A percentile compares a stretch with the other conserved stretches of the same genome.
Conservation (phyloP, 1,140 invertebrate genomes). For the Macrotrachela quadricornifera region DNA sequence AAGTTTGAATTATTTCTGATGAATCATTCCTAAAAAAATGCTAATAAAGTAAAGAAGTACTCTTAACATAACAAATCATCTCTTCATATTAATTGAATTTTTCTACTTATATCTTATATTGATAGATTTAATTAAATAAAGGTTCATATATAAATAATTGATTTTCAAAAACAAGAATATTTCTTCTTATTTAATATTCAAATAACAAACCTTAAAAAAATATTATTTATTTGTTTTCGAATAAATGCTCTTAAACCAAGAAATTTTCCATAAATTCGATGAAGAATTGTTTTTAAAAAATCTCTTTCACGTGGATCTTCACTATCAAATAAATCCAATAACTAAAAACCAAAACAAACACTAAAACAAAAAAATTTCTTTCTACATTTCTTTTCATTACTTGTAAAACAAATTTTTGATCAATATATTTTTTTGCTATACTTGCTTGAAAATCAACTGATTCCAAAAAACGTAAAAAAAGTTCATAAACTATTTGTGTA, state of each 20-base stretch:
- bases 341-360: too few species aligned
- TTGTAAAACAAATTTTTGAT: constrained; percentile 88
- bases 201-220: constrained; percentile 26
- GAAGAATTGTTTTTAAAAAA: constrained; percentile 31
- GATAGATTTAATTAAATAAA: too few species aligned
- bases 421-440: constrained; percentile 77
- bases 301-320: constrained; percentile 32
- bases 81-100: too few species aligned
- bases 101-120: too few species aligned
- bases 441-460: constrained; percentile 80
- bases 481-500: constrained; percentile 76
- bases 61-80: too few species aligned
- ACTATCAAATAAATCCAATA: constrained; percentile 32
- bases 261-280: constrained; percentile 34
- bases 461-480: constrained; percentile 80
- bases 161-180: too few species aligned
- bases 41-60: too few species aligned
- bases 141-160: too few species aligned
- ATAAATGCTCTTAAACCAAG: constrained; percentile 30
- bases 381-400: constrained; percentile 28
- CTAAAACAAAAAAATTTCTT: constrained; percentile 5
- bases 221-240: constrained; percentile 34
- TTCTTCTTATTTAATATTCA: background rate
- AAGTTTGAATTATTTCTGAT: too few species aligned
- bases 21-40: too few species aligned